A percentile compares a stretch with the other conserved stretches of the same genome.
Evolutionary conservation across 2,113 vertebrate species (phyloP).

Genomic region (Scatophagus argus): DNA sequence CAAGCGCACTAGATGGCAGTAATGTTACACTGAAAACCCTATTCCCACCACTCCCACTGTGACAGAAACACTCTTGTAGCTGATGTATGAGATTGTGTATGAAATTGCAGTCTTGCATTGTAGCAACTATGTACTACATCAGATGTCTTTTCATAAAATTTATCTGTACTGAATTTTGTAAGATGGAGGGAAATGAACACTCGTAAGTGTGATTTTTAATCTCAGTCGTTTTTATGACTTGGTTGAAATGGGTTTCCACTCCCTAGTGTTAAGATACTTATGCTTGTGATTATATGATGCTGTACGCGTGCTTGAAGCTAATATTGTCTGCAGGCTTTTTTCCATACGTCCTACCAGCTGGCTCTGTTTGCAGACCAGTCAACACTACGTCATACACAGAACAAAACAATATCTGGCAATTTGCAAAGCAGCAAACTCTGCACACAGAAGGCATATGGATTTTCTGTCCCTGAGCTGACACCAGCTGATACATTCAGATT

Average conservation of each 20-base stretch:
- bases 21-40: slow-evolving; percentile 44
- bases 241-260: slow-evolving; percentile 35
- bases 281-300: slow-evolving; percentile 6
- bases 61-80: background rate
- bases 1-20: slow-evolving; percentile 78
- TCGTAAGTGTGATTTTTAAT: slow-evolving; percentile 27
- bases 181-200: background rate
- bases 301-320: slow-evolving; percentile 24
- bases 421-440: slow-evolving; percentile 37
- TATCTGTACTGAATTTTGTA: slow-evolving; percentile 30
- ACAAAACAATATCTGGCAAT: slow-evolving; percentile 51
- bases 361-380: slow-evolving; percentile 46
- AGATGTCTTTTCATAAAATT: slow-evolving; percentile 28
- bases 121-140: slow-evolving; percentile 12
- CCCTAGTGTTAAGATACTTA: slow-evolving; percentile 14
- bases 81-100: slow-evolving; percentile 43
- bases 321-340: slow-evolving; percentile 15
- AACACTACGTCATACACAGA: slow-evolving; percentile 21
- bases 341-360: slow-evolving; percentile 14
- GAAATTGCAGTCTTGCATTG: slow-evolving; percentile 27
- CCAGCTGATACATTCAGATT: slow-evolving; percentile 74
- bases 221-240: background rate
- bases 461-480: slow-evolving; percentile 64
- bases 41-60: slow-evolving; percentile 48
- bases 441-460: slow-evolving; percentile 65